A percentile compares a stretch with the other conserved stretches of the same genome.
Evolutionary conservation across 2,888 invertebrate genomes (phyloP).

Genomic region (Heliconius ismenius): DNA sequence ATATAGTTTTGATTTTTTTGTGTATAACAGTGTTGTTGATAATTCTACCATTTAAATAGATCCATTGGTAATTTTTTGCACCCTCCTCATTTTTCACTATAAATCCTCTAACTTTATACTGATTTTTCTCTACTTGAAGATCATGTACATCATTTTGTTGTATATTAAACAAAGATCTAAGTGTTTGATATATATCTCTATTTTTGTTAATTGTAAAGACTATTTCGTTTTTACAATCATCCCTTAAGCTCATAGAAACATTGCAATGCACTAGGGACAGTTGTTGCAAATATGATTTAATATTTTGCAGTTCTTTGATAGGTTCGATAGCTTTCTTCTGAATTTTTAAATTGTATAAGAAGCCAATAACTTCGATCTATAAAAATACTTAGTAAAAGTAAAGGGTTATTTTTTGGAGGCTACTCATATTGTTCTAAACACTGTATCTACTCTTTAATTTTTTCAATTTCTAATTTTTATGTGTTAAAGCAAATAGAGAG

Average conservation of each 20-base stretch:
- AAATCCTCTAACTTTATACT: conserved; percentile 80
- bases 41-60: conserved; percentile 85
- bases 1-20: conserved; percentile 54
- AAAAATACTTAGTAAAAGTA: conserved; percentile 40
- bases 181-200: conserved; percentile 77
- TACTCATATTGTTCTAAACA: neutral
- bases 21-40: conserved; percentile 75
- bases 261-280: conserved; percentile 85
- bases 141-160: conserved; percentile 65
- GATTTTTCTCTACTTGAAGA: conserved; percentile 66
- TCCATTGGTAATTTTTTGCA: conserved; percentile 73
- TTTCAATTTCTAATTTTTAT: too few species aligned
- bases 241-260: conserved; percentile 85
- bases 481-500: too few species aligned
- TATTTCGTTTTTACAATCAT: conserved; percentile 83
- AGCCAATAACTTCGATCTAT: conserved; percentile 84
- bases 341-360: conserved; percentile 84
- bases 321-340: conserved; percentile 79
- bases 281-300: conserved; percentile 82
- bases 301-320: conserved; percentile 81
- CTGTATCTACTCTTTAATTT: too few species aligned
- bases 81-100: conserved; percentile 69
- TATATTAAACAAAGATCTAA: conserved; percentile 64
- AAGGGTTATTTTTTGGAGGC: neutral
- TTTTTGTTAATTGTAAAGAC: conserved; percentile 83